phyloP scores from a whole-genome alignment of 2,888 invertebrate species.

The Orchesellides sinensis region DNA sequence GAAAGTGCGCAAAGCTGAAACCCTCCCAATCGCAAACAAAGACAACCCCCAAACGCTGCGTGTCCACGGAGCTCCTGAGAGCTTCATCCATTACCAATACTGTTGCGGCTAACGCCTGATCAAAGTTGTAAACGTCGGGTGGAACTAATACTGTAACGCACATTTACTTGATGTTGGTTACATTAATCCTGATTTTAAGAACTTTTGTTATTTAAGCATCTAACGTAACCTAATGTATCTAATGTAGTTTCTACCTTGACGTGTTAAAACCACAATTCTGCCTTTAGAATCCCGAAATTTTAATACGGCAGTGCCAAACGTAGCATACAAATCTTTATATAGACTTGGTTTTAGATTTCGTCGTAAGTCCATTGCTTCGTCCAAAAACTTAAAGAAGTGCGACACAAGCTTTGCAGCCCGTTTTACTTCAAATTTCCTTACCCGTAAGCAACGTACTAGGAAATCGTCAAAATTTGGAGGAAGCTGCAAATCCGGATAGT shows the following conservation, averaged over 20 bases:
- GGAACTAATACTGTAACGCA: constrained; percentile 31
- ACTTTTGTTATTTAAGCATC: neutral
- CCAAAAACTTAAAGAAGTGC: constrained; percentile 40
- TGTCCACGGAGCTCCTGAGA: constrained; percentile 76
- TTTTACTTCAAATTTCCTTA: constrained; percentile 63
- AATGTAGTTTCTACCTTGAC: constrained; percentile 34
- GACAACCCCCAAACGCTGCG: constrained; percentile 77
- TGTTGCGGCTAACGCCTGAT: constrained; percentile 76
- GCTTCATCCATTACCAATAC: constrained; percentile 76
- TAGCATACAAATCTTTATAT: constrained; percentile 16
- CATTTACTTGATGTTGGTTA: neutral
- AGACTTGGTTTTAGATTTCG: constrained; percentile 29
- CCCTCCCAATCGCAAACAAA: constrained; percentile 78
- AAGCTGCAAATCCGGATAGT: constrained; percentile 27
- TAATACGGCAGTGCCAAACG: constrained; percentile 11
- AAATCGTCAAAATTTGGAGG: constrained; percentile 59
- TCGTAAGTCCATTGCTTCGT: constrained; percentile 46
- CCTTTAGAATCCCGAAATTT: constrained; percentile 49
- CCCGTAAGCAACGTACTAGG: constrained; percentile 65
- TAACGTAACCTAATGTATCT: neutral
- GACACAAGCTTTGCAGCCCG: constrained; percentile 64
- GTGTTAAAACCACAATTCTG: constrained; percentile 30
- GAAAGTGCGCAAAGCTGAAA: constrained; percentile 76
- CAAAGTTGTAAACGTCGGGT: constrained; percentile 75
- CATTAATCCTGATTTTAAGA: neutral